Base-by-base conservation (phyloP, 2,888 invertebrate species). In the Archips xylosteana region DNA sequence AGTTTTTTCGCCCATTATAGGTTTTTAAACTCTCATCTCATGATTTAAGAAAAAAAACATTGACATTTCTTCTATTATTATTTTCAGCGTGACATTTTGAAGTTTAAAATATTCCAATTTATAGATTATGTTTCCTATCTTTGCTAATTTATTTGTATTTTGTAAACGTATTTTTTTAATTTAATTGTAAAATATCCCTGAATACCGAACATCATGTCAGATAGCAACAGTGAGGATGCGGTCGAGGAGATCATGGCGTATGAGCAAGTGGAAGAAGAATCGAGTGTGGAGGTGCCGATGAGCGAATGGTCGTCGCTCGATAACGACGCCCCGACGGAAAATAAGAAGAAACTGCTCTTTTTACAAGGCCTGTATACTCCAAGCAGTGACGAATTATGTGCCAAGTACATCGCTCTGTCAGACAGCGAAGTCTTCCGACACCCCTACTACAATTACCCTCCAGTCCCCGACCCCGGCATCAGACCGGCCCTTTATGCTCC, bases 381-480 rank as follows among this genome's bases (percentile, higher is more conserved):
- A 4, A 89, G 87, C 0, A 91, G 87, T 71, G 89, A 85, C 8
- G 88, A 92, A 76, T 75, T 92, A 78, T 93, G 92, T 75, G 71
- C 81, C 2, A 85, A 90, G 68, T 90, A 89, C 74, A 76, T 91
- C 5, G 8, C 80, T 0, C 77, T 87, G 79, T 92, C 92, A 0
- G 83, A 83, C 45, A 92, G 92, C 76, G 82, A 83, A 1, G 76
- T 93, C 2, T 65, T 88, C 0, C 80, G 79, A 15, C 92, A 94
- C 68, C 85, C 85, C 0, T 92, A 90, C 74, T 91, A 82, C 73
- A 84, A 83, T 61, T 94, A 92, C 68, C 93, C 92, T 2, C 81
- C 86, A 2, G 85, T 93, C 3, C 1, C 13, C n/a, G 89, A 93
- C 75, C 94, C 93, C 59, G 92, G 92, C 0, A 89, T 93, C 51